These are phyloP conservation scores for Acanthoscelides obtectus DNA, from an alignment of 2,888 invertebrate species.

Conservation along the genomic window DNA sequence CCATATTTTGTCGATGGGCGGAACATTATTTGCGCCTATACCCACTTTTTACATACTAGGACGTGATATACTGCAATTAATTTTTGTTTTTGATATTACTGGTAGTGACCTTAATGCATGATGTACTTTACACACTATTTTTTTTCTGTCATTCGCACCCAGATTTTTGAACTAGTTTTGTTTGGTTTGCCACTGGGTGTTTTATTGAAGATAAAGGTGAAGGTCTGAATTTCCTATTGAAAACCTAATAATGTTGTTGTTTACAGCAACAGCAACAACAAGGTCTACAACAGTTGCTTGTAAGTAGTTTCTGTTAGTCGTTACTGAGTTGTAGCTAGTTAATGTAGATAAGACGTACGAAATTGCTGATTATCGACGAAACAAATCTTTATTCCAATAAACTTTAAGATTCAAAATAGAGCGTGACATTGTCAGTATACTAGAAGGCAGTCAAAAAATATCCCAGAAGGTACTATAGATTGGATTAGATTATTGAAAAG, in stretches of 20 bases:
- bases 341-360: slow-evolving; percentile 5
- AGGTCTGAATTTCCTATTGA: slow-evolving; percentile 28
- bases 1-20: neutral
- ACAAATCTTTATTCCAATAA: too few species aligned
- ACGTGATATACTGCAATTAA: neutral
- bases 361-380: neutral
- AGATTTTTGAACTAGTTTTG: neutral
- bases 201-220: slow-evolving; percentile 29
- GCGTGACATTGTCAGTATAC: too few species aligned
- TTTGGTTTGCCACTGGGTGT: neutral
- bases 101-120: neutral
- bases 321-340: slow-evolving; percentile 7
- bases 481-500: too few species aligned
- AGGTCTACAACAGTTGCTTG: slow-evolving; percentile 87
- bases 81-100: neutral
- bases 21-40: neutral
- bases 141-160: slow-evolving; percentile 2
- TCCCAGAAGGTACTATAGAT: too few species aligned
- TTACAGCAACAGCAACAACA: slow-evolving; percentile 88
- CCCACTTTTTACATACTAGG: neutral
- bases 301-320: slow-evolving; percentile 57
- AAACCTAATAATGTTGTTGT: slow-evolving; percentile 44
- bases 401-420: too few species aligned
- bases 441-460: too few species aligned
- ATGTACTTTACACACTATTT: slow-evolving; percentile 5